A percentile compares a stretch with the other conserved stretches of the same genome.
phyloP scores from a whole-genome alignment of 2,113 vertebrate genomes.

The Lycaon pictus region DNA sequence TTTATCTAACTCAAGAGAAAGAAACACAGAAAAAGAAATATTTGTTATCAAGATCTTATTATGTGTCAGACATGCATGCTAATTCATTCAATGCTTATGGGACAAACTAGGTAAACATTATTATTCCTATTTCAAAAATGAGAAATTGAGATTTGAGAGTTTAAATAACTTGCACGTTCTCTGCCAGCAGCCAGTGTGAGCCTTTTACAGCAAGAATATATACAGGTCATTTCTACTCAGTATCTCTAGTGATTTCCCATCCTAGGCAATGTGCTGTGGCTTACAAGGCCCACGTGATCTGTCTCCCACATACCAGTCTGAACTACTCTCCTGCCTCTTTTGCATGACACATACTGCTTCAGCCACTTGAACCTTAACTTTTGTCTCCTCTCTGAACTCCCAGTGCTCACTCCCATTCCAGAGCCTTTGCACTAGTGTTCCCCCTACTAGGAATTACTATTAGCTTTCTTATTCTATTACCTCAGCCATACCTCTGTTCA shows the following conservation, averaged over 20 bases:
- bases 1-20: constrained; percentile 8
- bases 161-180: neutral
- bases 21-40: neutral
- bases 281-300: fast-evolving
- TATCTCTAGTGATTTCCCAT: neutral
- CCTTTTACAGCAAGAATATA: neutral
- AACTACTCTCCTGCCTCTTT: neutral
- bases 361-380: neutral
- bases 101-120: neutral
- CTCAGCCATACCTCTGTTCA: neutral
- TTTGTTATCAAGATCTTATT: neutral
- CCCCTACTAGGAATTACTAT: neutral
- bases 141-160: neutral
- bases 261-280: neutral
- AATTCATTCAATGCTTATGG: neutral
- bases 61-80: neutral
- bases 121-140: neutral
- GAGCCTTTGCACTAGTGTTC: neutral
- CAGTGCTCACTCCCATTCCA: neutral
- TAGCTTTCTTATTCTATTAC: neutral
- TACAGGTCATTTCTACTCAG: neutral
- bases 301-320: fast-evolving
- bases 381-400: neutral
- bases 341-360: fast-evolving
- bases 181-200: neutral